Percentiles rank a stretch among this genome's conserved stretches.
These are phyloP conservation scores for Bimastos eiseni DNA, from an alignment of 2,888 invertebrate species.

Conservation along the genomic window DNA sequence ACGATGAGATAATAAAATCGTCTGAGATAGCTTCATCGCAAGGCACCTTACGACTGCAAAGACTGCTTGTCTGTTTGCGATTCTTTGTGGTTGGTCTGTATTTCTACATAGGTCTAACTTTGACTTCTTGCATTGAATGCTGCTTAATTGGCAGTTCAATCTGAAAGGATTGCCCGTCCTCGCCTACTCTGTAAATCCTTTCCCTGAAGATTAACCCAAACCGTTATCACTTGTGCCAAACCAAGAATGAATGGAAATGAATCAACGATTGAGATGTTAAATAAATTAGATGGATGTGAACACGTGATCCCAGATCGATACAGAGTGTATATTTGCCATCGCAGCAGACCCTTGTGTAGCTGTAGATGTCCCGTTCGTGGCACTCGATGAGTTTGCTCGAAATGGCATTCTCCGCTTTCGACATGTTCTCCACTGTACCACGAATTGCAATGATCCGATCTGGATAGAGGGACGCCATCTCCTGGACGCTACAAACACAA, in stretches of 20 bases:
- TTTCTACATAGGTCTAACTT: too few relatives aligned
- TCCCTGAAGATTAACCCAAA: background rate
- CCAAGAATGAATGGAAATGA: background rate
- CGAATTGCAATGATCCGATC: constrained; percentile 96
- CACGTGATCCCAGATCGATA: background rate
- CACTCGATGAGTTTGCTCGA: constrained; percentile 93
- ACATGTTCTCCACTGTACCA: constrained; percentile 87
- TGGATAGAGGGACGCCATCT: constrained; percentile 63
- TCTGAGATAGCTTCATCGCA: too few relatives aligned
- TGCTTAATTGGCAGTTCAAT: background rate
- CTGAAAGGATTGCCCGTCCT: background rate
- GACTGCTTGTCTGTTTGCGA: background rate
- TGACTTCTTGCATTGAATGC: too few relatives aligned
- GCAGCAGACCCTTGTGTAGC: background rate
- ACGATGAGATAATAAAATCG: too few relatives aligned
- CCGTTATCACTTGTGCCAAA: background rate
- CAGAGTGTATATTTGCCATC: too few relatives aligned
- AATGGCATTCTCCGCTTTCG: constrained; percentile 88
- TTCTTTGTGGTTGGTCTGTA: background rate
- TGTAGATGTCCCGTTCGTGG: constrained; percentile 60
- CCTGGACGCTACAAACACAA: constrained; percentile 42
- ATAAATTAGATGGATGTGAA: background rate
- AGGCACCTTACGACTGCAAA: too few relatives aligned
- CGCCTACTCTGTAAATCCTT: background rate
- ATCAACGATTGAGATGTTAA: background rate